A percentile compares a stretch with the other conserved stretches of the same genome.
Evolutionary conservation across 53 echinoderm and acorn worm species (phyloP).

Genomic region (Paracentrotus lividus): DNA sequence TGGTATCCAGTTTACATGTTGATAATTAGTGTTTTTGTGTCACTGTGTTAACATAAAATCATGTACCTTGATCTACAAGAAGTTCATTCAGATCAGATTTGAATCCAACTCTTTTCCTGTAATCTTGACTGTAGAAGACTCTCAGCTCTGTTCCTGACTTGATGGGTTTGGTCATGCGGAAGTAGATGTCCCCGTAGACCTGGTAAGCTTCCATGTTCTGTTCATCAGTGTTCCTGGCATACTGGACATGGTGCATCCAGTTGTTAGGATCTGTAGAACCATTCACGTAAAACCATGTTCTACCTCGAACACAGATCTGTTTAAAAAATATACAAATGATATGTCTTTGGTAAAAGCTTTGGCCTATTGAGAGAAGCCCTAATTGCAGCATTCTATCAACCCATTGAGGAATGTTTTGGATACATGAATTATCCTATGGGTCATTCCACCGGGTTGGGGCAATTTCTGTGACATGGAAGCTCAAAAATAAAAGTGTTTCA

Average conservation of each 20-base stretch:
- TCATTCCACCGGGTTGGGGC: too few relatives aligned
- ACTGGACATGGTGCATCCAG: conserved; percentile 62
- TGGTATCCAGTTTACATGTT: too few relatives aligned
- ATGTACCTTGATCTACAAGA: not conserved
- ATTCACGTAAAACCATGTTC: conserved; percentile 49
- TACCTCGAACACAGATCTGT: conserved; percentile 58
- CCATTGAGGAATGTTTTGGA: too few relatives aligned
- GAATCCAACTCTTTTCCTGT: conserved; percentile 42
- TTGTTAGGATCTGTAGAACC: conserved; percentile 44
- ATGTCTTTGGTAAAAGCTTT: not conserved
- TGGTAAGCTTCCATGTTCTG: conserved; percentile 63
- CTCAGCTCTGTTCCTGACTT: conserved; percentile 49
- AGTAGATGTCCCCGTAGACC: conserved; percentile 64
- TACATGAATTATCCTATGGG: too few relatives aligned
- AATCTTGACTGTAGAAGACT: conserved; percentile 55
- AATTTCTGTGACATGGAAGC: too few relatives aligned
- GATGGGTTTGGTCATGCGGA: conserved; percentile 46
- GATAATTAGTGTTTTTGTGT: too few relatives aligned
- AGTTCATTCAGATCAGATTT: conserved; percentile 13
- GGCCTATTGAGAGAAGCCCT: not conserved
- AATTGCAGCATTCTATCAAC: too few relatives aligned
- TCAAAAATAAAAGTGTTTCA: too few relatives aligned
- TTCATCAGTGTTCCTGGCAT: conserved; percentile 47
- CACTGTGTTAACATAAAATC: too few relatives aligned
- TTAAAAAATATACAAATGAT: not conserved